phyloP scores from a whole-genome alignment of 2,797 vertebrate species.

The Propithecus perrieri region DNA sequence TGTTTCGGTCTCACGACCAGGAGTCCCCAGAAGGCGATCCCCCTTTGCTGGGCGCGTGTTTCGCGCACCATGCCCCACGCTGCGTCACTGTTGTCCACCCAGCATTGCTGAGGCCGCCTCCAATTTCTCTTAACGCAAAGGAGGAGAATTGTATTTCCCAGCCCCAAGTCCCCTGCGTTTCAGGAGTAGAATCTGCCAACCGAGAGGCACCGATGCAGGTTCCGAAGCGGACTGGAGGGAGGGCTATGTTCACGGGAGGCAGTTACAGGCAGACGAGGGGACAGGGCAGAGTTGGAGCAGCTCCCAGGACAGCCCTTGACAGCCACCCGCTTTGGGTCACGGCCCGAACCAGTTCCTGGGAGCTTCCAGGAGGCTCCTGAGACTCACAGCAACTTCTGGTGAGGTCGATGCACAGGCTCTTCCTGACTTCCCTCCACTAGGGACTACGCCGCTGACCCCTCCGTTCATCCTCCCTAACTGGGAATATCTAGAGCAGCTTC shows the following conservation, averaged over 20 bases:
- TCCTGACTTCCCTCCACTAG: neutral
- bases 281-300: too few species aligned
- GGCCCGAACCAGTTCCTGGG: neutral
- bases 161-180: too few species aligned
- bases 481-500: neutral
- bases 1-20: too few species aligned
- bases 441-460: neutral
- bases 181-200: too few species aligned
- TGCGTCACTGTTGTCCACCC: neutral
- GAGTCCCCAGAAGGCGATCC: neutral
- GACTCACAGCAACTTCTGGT: neutral
- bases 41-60: fast-evolving
- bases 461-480: neutral
- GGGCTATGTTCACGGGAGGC: neutral
- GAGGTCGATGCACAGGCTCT: neutral
- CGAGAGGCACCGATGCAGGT: neutral
- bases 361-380: neutral
- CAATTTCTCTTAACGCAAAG: neutral
- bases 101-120: neutral
- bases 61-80: fast-evolving
- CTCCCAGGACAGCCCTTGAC: neutral
- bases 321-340: neutral
- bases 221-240: neutral
- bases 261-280: neutral
- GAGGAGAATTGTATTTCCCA: too few species aligned